Base-by-base conservation (phyloP, 2,113 vertebrate species). In the Hydrolagus affinis region DNA sequence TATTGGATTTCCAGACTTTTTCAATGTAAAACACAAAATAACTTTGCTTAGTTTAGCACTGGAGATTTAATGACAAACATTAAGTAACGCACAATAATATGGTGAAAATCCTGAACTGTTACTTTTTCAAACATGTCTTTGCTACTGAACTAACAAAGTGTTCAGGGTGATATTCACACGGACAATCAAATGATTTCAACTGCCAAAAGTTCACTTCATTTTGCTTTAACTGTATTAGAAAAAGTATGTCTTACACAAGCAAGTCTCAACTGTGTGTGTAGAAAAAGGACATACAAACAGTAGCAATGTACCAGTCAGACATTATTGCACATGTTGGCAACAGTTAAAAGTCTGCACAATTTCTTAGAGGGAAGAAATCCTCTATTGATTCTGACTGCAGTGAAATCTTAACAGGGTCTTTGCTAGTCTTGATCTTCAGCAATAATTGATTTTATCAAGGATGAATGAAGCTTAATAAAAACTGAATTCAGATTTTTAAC, bases 391-490 rank as follows among this genome's bases (percentile, higher is more conserved):
- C 62, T 68, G 62, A 25, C 78, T 32, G 66, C 3, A 83, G 60
- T 64, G 62, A 83, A 83, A 83, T 32, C 25, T 75, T 75, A 75
- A 56, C 19, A 56, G 32, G 14, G 28, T 32, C 32, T 12, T 83
- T 83, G 78, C 78, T 19, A 32, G 62, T 83, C 14, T 66, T 66
- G 17, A 21, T 32, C 60, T 66, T 83, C 78, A 83, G 78, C 21
- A 30, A 62, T 83, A 83, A 83, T 83, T 68, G 78, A 83, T 83
- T 66, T 66, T 83, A 30, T 83, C 78, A 83, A 66, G 78, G 78
- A 32, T 83, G 78, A 68, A 80, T 32, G 17, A 83, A 32, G 60
- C 62, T 83, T 83, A 68, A 83, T 66, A 68, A 83, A 83, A 83
- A 28, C n/a, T 14, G 60, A 83, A 64, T 21, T 83, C 62, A 83